Base-by-base conservation (phyloP, 2,797 vertebrate species). In the Knipowitschia caucasica region DNA sequence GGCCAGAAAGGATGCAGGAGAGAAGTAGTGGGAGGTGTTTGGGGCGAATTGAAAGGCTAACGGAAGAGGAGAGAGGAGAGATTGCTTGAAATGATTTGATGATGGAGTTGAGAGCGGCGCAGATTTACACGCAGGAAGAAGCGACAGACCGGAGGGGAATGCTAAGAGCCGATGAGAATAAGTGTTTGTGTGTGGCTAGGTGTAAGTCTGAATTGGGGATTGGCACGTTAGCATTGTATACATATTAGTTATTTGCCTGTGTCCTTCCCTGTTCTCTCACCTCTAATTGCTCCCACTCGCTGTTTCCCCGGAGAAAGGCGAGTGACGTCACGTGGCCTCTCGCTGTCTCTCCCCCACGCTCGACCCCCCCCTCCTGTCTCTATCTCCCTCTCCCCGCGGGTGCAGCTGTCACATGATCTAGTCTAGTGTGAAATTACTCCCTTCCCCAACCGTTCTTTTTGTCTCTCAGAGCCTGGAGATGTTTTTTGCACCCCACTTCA, bases 391-490 rank as follows among this genome's bases (percentile, higher is more conserved):
- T 74, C 75, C 82, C 84, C 63, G 68, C 53, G 73, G 77, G 77
- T 83, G 75, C 67, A 77, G 78, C 81, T 86, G 84, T 84, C 86
- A 86, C 84, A 88, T 88, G 86, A 88, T 86, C 78, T 84, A 85
- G 82, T 88, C 84, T 86, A 80, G 84, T 88, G 84, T 86, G 82
- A 88, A 86, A 86, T 86, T 82, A 80, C 81, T 85, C 78, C 62
- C 78, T 81, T 83, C 75, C 74, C 71, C 36, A 43, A 62, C 69
- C 51, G 56, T 78, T 80, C 75, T 53, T 56, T 71, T 57, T 45
- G 54, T 82, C 74, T 80, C 77, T 75, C 50, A 46, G 70, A 67
- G 70, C 81, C 76, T 66, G 61, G 66, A 76, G 83, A 75, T 81
- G 56, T 76, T 67, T 69, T 56, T 52, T 67, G 67, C 53, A 62